Conservation (phyloP, 2,888 invertebrate genomes). For the Erebia epiphron region DNA sequence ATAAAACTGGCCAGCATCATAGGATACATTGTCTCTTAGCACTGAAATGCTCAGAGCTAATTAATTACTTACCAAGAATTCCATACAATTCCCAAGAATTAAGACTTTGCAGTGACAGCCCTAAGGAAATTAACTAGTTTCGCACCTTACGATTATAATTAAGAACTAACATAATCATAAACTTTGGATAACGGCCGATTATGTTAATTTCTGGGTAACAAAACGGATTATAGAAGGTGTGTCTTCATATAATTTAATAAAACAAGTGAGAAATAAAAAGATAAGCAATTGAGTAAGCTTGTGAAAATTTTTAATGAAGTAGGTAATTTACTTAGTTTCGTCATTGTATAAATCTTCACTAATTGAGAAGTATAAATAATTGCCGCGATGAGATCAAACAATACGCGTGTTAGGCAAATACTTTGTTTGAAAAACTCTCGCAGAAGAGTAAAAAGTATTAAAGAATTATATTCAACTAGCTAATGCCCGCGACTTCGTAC, state of each 20-base stretch:
- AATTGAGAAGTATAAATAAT: conserved; percentile 4
- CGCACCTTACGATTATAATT: conserved; percentile 17
- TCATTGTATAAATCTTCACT: conserved; percentile 1
- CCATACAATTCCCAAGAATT: background rate
- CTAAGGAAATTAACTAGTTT: background rate
- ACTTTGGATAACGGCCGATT: conserved; percentile 21
- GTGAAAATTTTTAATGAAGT: background rate
- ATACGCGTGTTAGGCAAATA: background rate
- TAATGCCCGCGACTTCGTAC: no score
- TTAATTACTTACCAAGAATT: background rate
- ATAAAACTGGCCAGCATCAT: no score
- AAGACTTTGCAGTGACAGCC: background rate
- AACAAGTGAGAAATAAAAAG: background rate
- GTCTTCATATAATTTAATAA: background rate
- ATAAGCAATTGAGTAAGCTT: background rate
- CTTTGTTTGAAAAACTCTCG: background rate
- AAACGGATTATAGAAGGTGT: background rate
- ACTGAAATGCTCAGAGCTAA: background rate
- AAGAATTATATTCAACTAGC: background rate
- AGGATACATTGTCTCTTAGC: no score
- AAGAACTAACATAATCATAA: conserved; percentile 25
- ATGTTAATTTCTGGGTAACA: background rate
- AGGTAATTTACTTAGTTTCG: background rate
- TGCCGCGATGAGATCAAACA: background rate
- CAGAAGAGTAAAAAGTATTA: background rate